phyloP scores from a whole-genome alignment of 2,888 invertebrate species.

The Lobophora halterata region DNA sequence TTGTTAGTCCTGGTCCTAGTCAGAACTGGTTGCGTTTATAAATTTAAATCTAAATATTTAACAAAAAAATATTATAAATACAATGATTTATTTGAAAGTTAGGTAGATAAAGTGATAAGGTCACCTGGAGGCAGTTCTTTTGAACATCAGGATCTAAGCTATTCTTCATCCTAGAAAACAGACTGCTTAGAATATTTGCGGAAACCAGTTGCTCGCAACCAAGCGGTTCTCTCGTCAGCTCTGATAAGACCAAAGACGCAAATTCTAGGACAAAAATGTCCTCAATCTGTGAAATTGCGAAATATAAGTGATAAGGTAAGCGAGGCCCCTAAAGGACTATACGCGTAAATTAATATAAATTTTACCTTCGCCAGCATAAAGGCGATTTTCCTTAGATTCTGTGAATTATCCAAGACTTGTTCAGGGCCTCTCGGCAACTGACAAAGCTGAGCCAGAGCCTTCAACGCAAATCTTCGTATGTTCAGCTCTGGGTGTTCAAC shows the following conservation, averaged over 20 bases:
- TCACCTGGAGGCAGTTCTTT: slow-evolving; percentile 77
- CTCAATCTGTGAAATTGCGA: slow-evolving; percentile 52
- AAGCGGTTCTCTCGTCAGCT: slow-evolving; percentile 70
- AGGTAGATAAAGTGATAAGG: too few relatives aligned
- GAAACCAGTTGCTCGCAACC: slow-evolving; percentile 71
- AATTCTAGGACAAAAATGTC: slow-evolving; percentile 79
- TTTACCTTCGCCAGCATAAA: slow-evolving; percentile 62
- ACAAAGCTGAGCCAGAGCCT: slow-evolving; percentile 75
- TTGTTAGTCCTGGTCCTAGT: too few relatives aligned
- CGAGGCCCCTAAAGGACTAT: too few relatives aligned
- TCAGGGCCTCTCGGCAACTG: slow-evolving; percentile 69
- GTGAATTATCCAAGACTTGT: slow-evolving; percentile 58
- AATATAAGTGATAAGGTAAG: neutral
- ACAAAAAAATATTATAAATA: too few relatives aligned
- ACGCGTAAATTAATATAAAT: slow-evolving; percentile 3
- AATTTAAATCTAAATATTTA: too few relatives aligned
- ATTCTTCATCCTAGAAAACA: slow-evolving; percentile 72
- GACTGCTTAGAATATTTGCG: slow-evolving; percentile 64
- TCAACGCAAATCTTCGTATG: slow-evolving; percentile 72
- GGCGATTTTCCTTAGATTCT: slow-evolving; percentile 64
- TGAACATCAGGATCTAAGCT: slow-evolving; percentile 79
- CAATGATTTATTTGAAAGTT: neutral
- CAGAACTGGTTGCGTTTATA: too few relatives aligned
- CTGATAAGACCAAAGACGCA: slow-evolving; percentile 71
- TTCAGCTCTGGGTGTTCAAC: slow-evolving; percentile 63